Evolutionary conservation across 2,888 invertebrate species (phyloP), one percentile per base, ranked within the genome.

Genomic region (Monoplex corrugatus): DNA sequence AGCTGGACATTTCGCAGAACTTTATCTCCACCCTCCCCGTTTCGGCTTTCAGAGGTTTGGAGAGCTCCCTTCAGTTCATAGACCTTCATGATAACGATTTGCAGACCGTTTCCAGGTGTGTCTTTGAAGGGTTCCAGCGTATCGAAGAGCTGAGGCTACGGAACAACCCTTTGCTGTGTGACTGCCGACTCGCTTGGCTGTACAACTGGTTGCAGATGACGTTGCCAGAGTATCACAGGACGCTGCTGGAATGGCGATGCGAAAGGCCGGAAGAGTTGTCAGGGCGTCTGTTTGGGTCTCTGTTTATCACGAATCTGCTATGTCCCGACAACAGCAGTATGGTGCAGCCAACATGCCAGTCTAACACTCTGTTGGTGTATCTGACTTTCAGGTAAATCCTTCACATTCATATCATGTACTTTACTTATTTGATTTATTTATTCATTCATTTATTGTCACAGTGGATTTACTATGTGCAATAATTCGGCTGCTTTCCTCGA

Each of bases 1-100:
- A 87, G 13, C 87, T 92, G n/a, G 92, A 92, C 75, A 83, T 92
- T 5, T 88, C 92, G 8, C 91, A 91, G 85, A 92, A 92, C 78
- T 89, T 88, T 23, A 85, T 92, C 2, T 89, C 89, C 0, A 75
- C 63, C 32, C 78, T 92, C n/a, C 85, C 91, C 63, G 90, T 91
- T 8, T 87, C 88, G 19, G 92, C 92, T 0, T 92, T 92, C 75
- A 44, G 38, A 19, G 92, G 92, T 16, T 75, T 92, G 23, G 91
- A 92, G 82, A 57, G 78, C 68, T 89, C 89, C 1, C 88, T 92
- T 57, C 89, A 90, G 80, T 88, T 82, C 2, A n/a, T 90, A 57
- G 89, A 87, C 32, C 43, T 90, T 13, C 86, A 89, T 35, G 50
- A 80, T 8, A 89, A 90, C 85, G 78, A 63, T 40, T n/a, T 88